Evolutionary conservation across 2,888 invertebrate genomes (phyloP).

Genomic region (Nomada goodeniana): DNA sequence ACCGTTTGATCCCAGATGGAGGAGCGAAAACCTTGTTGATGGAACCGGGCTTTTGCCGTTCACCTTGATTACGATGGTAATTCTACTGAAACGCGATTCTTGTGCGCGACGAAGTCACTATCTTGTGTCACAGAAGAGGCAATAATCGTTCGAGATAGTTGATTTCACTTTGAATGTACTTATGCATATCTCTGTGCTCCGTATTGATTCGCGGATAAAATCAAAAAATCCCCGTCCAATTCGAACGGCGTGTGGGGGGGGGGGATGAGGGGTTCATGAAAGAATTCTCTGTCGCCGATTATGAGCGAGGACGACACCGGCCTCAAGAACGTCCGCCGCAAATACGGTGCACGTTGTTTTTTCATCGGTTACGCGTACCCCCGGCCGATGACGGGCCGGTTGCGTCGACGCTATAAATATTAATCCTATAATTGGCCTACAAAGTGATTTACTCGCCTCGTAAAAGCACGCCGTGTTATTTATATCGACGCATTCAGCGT

Average conservation of each 20-base stretch:
- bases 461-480: conserved; percentile 76
- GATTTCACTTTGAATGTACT: too few relatives aligned
- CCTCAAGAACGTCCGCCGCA: conserved; percentile 16
- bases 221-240: background rate
- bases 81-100: background rate
- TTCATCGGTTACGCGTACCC: conserved; percentile 41
- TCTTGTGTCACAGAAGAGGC: background rate
- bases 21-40: conserved; percentile 11
- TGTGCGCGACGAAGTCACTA: background rate
- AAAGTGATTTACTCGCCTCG: conserved; percentile 78
- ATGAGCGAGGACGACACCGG: too few relatives aligned
- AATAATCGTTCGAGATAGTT: background rate
- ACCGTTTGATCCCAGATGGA: conserved; percentile 16
- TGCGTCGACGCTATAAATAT: conserved; percentile 76
- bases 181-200: too few relatives aligned
- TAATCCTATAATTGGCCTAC: conserved; percentile 81
- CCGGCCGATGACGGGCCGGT: conserved; percentile 40
- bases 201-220: too few relatives aligned
- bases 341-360: conserved; percentile 36
- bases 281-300: background rate
- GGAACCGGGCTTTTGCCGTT: background rate
- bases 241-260: too few relatives aligned
- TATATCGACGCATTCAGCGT: conserved; percentile 60
- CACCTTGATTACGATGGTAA: conserved; percentile 16
- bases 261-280: background rate